Evolutionary conservation across 2,113 vertebrate species (phyloP).

Genomic region (Hiodon tergisus): DNA sequence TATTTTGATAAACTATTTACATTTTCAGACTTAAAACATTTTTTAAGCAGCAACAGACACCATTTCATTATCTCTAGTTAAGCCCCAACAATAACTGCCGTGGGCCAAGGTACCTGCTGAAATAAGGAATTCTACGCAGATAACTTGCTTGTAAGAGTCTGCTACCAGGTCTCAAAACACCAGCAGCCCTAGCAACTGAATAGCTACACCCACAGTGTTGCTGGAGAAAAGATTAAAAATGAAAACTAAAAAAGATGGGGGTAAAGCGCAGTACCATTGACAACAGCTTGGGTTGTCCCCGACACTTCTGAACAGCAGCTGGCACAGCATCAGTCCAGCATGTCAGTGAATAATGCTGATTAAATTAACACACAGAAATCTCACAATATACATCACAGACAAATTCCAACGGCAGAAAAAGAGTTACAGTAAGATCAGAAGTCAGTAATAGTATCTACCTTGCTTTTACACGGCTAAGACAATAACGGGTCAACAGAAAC

Average conservation of each 20-base stretch:
- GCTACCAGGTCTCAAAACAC: constrained; percentile 67
- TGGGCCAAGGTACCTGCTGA: constrained; percentile 87
- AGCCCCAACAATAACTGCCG: constrained; percentile 86
- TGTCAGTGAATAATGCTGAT: constrained; percentile 99
- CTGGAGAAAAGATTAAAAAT: constrained; percentile 69
- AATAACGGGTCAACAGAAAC: constrained; percentile 72
- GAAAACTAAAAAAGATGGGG: constrained; percentile 37
- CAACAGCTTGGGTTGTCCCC: constrained; percentile 72
- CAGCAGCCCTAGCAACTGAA: constrained; percentile 61
- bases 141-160: constrained; percentile 72
- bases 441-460: constrained; percentile 81
- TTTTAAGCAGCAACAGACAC: constrained; percentile 99
- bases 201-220: constrained; percentile 82
- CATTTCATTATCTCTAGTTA: constrained; percentile 82
- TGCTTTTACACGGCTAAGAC: constrained; percentile 78
- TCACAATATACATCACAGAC: constrained; percentile 94
- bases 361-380: constrained; percentile 99
- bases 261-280: constrained; percentile 85
- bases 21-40: constrained; percentile 98
- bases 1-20: constrained; percentile 99
- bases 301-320: constrained; percentile 83
- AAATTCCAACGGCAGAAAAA: constrained; percentile 74
- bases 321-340: constrained; percentile 97
- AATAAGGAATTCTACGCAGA: constrained; percentile 77
- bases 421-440: constrained; percentile 89